Evolutionary conservation across 2,888 invertebrate species (phyloP), one percentile per base, ranked within the genome.

Genomic region (Dasysyrphus albostriatus): DNA sequence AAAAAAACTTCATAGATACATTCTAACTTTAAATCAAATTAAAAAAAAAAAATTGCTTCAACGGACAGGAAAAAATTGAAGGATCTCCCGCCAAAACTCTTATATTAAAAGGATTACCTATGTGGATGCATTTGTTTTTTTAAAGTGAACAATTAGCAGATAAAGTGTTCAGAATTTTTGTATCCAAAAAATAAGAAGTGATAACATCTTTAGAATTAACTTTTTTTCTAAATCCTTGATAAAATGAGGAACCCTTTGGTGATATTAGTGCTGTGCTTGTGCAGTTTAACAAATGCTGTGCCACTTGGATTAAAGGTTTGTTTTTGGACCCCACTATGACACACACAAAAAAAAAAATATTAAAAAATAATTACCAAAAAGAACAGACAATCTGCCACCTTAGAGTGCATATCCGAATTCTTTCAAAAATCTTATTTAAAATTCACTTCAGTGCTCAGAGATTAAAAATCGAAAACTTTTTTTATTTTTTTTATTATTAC

Each of bases 301-400:
- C 92, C 92, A 67, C 88, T 91, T 83, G 90, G 89, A 83, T 83
- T 89, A 69, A 92, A 92, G 92, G 92, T 92, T 90, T 88, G 91
- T 89, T 85, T 67, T 37, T 49, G 5, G 19, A 34, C 42, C 16
- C 37, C 37, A 34, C n/a, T 10, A 39, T 37, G 7, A n/a, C 1
- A 65, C 16, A 42, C 59, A 10, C 0, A 12, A 19, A 65, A 49
- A 49, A 42, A 44, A 16, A 44, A 16, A 44, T 7, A 70, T n/a
- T n/a, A 5, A 37, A 34, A 37, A 9, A 24, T 49, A 44, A 39
- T 44, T n/a, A 32, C 9, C 4, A 14, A 32, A 51, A 49, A 49
- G 19, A 39, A 39, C 24, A 69, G 39, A 39, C 39, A 69, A 54
- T 59, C 10, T 42, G 32, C 32, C 54, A 44, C 69, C 54, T 12